Conservation (phyloP, 2,113 vertebrate genomes). For the Caranx ignobilis region DNA sequence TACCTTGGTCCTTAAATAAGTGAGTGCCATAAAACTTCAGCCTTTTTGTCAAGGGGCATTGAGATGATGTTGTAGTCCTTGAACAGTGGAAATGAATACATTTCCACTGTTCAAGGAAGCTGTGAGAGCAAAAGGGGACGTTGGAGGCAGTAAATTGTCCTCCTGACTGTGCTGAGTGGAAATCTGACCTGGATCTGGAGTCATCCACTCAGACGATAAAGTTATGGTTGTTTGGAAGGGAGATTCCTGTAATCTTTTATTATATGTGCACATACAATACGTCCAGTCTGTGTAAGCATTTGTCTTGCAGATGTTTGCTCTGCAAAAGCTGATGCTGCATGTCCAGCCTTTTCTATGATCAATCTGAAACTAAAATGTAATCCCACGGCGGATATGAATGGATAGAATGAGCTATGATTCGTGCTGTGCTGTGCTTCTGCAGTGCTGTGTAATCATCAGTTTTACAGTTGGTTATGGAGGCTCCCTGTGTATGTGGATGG, state of each 20-base stretch:
- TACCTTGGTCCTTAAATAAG: conserved; percentile 24
- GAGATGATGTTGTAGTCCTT: not conserved
- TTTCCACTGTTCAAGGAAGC: conserved; percentile 12
- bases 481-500: conserved; percentile 19
- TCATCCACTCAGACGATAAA: conserved; percentile 7
- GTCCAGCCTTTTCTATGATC: conserved; percentile 26
- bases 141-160: not conserved
- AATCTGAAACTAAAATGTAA: conserved; percentile 27
- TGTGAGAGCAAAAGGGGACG: not conserved
- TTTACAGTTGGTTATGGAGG: conserved; percentile 17
- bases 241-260: conserved; percentile 9
- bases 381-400: conserved; percentile 36
- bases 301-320: not conserved
- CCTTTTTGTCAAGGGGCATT: conserved; percentile 32
- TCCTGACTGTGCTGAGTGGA: conserved; percentile 31
- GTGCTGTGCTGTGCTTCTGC: conserved; percentile 13
- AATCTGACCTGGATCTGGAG: conserved; percentile 11
- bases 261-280: conserved; percentile 8
- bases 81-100: conserved; percentile 16
- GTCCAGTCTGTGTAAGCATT: not conserved
- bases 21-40: conserved; percentile 31
- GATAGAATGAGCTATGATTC: conserved; percentile 21
- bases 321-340: conserved; percentile 10
- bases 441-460: conserved; percentile 39
- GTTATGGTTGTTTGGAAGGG: not conserved